Base-by-base conservation (phyloP, 2,113 vertebrate genomes). In the Limnothrissa miodon region DNA sequence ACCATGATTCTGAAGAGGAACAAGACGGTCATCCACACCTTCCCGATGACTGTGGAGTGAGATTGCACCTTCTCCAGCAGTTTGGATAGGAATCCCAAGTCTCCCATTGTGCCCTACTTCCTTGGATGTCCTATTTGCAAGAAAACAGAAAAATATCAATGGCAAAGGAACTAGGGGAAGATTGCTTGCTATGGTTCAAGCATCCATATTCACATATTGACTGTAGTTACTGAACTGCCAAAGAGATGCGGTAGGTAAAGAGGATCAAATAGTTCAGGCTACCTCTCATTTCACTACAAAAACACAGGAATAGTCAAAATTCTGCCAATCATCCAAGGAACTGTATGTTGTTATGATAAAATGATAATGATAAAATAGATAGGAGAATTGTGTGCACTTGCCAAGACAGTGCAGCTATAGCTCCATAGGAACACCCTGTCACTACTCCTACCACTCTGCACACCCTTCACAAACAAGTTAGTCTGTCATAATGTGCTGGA, bases 1-100 rank as follows among this genome's bases (percentile, higher is more conserved):
- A 98, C 92, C 95, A 99, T 93, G 91, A 99, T 99, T 85, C 98
- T 94, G 95, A 99, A 99, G 94, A 99, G 93, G 87, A 99, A 99
- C 78, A 99, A 96, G 51, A 99, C 97, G 0, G 95, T 97, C 93
- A 99, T 95, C 98, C 98, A 99, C 87, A 99, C 96, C 89, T 99
- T 99, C 90, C 98, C 97, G 0, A 95, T 85, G 4, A 94, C 91
- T 0, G 93, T 93, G 87, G 93, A 99, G 93, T 99, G 98, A 81
- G 96, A 95, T 93, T 99, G 98, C 0, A 98, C 98, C 45, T 97
- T 98, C 90, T 96, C 95, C 90, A 99, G 88, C 74, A 96, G 93
- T 92, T 88, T 95, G 90, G 97, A 96, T 92, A 99, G 94, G 89
- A 98, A 96, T 39, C 94, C 85, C 93, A 92, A 94, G 46, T 95